phyloP scores from a whole-genome alignment of 2,113 vertebrate species.

The Aspiorhynchus laticeps region DNA sequence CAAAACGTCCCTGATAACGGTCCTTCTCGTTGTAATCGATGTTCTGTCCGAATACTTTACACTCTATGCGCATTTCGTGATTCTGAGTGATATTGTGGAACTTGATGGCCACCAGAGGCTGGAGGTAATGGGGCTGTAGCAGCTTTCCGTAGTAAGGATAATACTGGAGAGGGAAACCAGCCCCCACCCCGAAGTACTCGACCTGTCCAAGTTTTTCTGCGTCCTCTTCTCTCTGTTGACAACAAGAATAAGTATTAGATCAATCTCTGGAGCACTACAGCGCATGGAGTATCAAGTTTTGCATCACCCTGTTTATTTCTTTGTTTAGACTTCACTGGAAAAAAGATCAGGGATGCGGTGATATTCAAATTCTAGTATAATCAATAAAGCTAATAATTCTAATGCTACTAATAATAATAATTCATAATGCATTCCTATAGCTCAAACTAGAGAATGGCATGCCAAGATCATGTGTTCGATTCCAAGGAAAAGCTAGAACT shows the following conservation, averaged over 20 bases:
- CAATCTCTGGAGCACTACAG: not conserved
- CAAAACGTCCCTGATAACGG: constrained; percentile 97
- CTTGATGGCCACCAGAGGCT: constrained; percentile 92
- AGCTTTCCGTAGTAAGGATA: constrained; percentile 95
- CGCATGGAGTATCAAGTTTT: not conserved
- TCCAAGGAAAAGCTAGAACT: too few relatives aligned
- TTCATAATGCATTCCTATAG: too few relatives aligned
- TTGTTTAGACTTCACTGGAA: not conserved
- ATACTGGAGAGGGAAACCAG: constrained; percentile 91
- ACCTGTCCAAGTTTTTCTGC: constrained; percentile 73
- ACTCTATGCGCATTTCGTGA: constrained; percentile 87
- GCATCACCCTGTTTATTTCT: not conserved
- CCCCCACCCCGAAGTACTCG: constrained; percentile 81
- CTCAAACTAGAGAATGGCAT: too few relatives aligned
- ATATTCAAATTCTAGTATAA: not conserved
- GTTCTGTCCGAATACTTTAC: constrained; percentile 88
- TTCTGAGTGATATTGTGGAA: constrained; percentile 86
- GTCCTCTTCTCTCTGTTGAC: constrained; percentile 83
- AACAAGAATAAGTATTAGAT: not conserved
- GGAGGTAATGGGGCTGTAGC: constrained; percentile 90
- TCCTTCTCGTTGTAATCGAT: constrained; percentile 94
- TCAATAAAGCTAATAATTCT: too few relatives aligned
- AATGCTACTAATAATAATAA: too few relatives aligned
- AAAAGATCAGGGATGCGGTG: not conserved
- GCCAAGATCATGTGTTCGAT: too few relatives aligned